These are phyloP conservation scores for Neogobius melanostomus DNA, from an alignment of 2,113 vertebrate species.

Conservation along the genomic window DNA sequence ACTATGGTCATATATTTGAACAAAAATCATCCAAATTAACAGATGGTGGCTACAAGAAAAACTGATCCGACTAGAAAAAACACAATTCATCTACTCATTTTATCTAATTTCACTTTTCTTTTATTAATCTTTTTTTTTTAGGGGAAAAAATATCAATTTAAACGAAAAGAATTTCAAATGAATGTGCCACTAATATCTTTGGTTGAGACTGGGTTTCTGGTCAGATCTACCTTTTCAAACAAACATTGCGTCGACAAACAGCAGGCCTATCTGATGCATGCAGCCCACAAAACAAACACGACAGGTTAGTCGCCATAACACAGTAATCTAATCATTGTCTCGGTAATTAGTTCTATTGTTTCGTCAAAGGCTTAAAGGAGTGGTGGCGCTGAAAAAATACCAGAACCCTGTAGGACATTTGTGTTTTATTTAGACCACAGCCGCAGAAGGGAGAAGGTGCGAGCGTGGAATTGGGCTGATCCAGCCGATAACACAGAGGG, in stretches of 20 bases:
- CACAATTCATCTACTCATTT: no score
- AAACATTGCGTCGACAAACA: conserved; percentile 6
- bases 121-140: no score
- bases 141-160: no score
- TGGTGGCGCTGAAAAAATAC: conserved; percentile 14
- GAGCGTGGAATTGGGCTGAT: conserved; percentile 48
- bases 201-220: no score
- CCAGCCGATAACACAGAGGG: conserved; percentile 42
- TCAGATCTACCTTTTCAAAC: no score
- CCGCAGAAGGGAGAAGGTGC: conserved; percentile 21
- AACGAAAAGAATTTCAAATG: no score
- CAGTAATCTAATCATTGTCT: background rate
- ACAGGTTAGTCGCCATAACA: background rate
- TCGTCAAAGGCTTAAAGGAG: background rate
- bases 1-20: no score
- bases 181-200: no score
- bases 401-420: conserved; percentile 9
- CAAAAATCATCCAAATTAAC: no score
- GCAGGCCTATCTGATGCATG: conserved; percentile 38
- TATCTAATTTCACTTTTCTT: no score
- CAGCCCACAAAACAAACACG: conserved; percentile 31
- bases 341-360: background rate
- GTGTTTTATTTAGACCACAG: conserved; percentile 28
- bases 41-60: no score
- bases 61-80: no score